These are phyloP conservation scores for Nephrotoma guestfalica DNA, from an alignment of 2,888 invertebrate species.

Conservation along the genomic window DNA sequence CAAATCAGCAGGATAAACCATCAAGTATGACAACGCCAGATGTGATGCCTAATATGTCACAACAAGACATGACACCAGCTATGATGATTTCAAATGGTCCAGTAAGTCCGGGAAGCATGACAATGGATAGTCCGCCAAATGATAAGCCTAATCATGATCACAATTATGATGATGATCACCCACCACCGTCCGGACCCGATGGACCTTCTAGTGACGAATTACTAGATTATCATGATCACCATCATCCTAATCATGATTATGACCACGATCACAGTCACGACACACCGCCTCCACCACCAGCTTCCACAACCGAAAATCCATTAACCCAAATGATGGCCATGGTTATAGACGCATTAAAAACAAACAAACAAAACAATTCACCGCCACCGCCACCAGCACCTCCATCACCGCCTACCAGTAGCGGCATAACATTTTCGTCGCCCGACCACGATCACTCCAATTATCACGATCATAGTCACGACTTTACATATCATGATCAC, in stretches of 20 bases:
- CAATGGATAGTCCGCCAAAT: neutral
- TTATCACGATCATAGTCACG: slow-evolving; percentile 16
- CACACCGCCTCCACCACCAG: neutral
- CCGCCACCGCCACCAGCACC: neutral
- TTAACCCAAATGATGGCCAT: neutral
- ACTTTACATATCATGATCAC: slow-evolving; percentile 20
- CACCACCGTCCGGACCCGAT: neutral
- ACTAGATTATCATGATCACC: neutral
- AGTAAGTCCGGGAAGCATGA: neutral
- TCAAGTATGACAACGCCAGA: neutral
- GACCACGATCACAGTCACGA: neutral
- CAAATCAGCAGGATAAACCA: neutral
- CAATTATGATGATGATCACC: neutral
- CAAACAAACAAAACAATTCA: neutral
- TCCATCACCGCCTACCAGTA: neutral
- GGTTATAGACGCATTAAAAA: neutral
- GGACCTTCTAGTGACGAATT: neutral
- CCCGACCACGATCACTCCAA: slow-evolving; percentile 15
- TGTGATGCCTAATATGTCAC: neutral
- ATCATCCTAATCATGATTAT: neutral
- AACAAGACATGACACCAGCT: neutral
- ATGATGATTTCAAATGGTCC: slow-evolving; percentile 1
- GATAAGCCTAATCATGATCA: neutral
- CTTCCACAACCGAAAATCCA: neutral
- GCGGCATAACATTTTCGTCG: slow-evolving; percentile 11